phyloP scores from a whole-genome alignment of 2,888 invertebrate species.

The Agrotis puta region DNA sequence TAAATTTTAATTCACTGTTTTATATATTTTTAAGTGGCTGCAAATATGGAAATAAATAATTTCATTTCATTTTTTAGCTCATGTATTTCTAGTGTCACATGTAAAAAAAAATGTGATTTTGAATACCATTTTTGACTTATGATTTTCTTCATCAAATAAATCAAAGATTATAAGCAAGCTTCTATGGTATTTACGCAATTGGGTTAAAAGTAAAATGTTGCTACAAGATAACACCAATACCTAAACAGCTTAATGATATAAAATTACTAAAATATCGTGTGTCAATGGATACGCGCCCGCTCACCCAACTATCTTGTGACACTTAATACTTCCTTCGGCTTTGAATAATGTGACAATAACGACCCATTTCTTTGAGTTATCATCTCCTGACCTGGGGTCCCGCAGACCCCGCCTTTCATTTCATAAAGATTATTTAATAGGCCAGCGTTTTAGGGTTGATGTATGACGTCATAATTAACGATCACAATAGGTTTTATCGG shows the following conservation, averaged over 20 bases:
- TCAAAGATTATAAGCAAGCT: too few species aligned
- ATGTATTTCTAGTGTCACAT: too few species aligned
- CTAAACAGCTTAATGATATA: conserved; percentile 4
- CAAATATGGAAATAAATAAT: too few species aligned
- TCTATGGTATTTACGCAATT: neutral
- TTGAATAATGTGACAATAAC: conserved; percentile 81
- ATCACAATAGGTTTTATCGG: conserved; percentile 67
- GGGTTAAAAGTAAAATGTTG: neutral
- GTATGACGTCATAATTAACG: conserved; percentile 89
- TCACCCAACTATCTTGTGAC: conserved; percentile 80
- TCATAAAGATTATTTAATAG: conserved; percentile 80
- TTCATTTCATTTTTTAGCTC: too few species aligned
- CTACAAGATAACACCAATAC: neutral
- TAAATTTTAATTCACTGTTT: too few species aligned
- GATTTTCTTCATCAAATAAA: too few species aligned
- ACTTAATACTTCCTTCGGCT: conserved; percentile 86
- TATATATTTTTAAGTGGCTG: too few species aligned
- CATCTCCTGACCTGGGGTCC: conserved; percentile 65
- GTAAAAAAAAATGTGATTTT: too few species aligned
- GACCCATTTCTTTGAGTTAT: conserved; percentile 82
- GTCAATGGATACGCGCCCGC: conserved; percentile 67
- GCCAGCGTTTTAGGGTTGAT: conserved; percentile 78
- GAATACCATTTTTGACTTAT: too few species aligned
- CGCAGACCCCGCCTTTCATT: conserved; percentile 66
- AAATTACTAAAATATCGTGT: conserved; percentile 27